Evolutionary conservation across 1,140 invertebrate genomes (phyloP).

Genomic region (Trachelipus rathkii): DNA sequence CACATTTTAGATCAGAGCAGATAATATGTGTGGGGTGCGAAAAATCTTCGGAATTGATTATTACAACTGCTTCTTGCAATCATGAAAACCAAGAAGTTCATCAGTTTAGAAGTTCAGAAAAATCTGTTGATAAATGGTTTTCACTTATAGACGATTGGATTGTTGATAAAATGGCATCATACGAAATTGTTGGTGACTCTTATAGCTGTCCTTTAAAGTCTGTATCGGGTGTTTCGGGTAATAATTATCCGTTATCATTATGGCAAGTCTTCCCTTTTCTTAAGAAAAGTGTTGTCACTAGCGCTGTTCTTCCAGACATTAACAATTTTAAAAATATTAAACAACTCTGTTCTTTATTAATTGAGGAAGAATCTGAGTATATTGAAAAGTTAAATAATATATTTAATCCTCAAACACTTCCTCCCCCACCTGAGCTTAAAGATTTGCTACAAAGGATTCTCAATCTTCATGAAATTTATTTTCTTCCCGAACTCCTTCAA

Average conservation of each 20-base stretch:
- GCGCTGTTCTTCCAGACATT: not conserved
- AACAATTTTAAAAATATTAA: not conserved
- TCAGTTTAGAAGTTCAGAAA: not conserved
- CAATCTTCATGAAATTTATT: conserved; percentile 5
- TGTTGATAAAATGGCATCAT: not conserved
- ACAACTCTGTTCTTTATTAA: not conserved
- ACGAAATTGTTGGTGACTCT: not conserved
- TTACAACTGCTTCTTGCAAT: not conserved
- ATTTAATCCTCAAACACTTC: not conserved
- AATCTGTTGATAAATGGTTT: not conserved
- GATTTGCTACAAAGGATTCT: conserved; percentile 3
- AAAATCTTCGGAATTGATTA: not conserved
- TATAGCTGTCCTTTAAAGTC: not conserved
- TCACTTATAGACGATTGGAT: not conserved
- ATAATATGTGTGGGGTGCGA: not conserved
- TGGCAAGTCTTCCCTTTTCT: not conserved
- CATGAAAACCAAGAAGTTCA: not conserved
- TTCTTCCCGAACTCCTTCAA: not conserved
- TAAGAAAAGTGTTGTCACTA: not conserved
- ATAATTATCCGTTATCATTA: not conserved
- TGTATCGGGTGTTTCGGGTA: not conserved
- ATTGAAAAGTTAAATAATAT: not conserved
- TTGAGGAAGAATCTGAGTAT: not conserved
- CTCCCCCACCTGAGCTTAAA: not conserved
- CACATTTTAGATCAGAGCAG: not conserved